Evolutionary conservation across 1,140 invertebrate species (phyloP), one percentile per base, ranked within the genome.

Genomic region (Drosophila prosaltans): DNA sequence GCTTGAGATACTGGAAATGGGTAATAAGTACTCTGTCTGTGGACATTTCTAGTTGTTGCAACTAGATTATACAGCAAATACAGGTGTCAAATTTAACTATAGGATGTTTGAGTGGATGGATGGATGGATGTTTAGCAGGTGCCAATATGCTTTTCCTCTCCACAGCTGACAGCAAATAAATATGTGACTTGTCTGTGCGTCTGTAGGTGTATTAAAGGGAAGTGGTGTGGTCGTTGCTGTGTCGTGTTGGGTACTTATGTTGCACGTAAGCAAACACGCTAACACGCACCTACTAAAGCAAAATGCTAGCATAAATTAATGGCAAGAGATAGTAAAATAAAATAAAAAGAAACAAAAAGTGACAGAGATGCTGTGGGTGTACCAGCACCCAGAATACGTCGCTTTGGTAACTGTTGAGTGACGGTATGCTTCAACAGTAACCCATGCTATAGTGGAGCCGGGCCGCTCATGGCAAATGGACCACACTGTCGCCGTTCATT

Each of bases 401-500:
- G 45, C 21, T 48, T 24, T 39, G 36, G 57, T 39, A 59, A 59
- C 32, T 59, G 32, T 59, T 39, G 32, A 59, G 57, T 59, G 30
- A 26, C 24, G 51, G 51, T 24, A 24, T 54, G 8, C 9, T 28
- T 8, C 51, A 51, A 11, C 21, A 51, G 16, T 9, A 24, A 16
- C 24, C 48, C 26, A 7, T 24, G 7, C 8, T 54, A 28, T 11
- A 9, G 24, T 11, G 9, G 39, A 8, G 36, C 1, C 3, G 36
- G 36, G 36, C 48, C 51, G 0, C 54, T 30, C 30, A 7, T 39
- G 16, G 57, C 57, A 21, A 59, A 59, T 21, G 57, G 57, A 39
- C 57, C 57, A 51, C 63, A 51, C 71, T 65, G 36, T 55, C 72
- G 63, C 58, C 75, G 75, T 78, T 74, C 76, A 74, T 78, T 78